Base-by-base conservation (phyloP, 1,140 invertebrate genomes). In the Calliphora vicina region DNA sequence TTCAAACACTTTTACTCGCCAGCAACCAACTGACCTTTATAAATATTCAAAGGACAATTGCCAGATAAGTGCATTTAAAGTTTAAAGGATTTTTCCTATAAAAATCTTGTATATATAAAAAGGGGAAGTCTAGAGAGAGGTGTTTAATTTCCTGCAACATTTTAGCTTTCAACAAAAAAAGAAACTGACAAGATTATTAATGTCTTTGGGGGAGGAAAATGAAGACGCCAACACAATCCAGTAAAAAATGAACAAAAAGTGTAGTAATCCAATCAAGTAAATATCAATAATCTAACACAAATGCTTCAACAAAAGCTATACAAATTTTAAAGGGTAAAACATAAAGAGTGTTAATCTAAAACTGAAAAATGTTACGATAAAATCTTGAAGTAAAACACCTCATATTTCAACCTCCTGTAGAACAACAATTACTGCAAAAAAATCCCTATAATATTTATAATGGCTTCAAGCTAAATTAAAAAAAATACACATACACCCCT, bases 401-500 rank as follows among this genome's bases (percentile, higher is more conserved):
- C 4, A 1, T 57, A 17, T n/a, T 2, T 17, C 15, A n/a, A 17
- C n/a, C 1, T n/a, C 50, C 50, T 57, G 12, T 57, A n/a, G 5
- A n/a, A 17, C 4, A 57, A 8, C 50, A n/a, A 57, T 57, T 15
- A 57, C n/a, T n/a, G 15, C 15, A 57, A 57, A 35, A 35, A 35
- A 35, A 5, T 35, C 10, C 50, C n/a, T 67, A 23, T 67, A 67
- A 67, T 67, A 25, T 67, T 67, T 17, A 23, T 67, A 25, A 67
- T 67, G 61, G 61, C 61, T 67, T 67, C n/a, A 67, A 67, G 61
- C n/a, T 3, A 67, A 67, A 67, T 67, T 67, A 67, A 67, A 25
- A 67, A 23, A 67, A 67, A 67, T 20, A 67, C 9, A 23, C 50
- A 17, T n/a, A n/a, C n/a, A 17, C 15, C 61, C 6, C 61, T 50